Percentiles rank a stretch among this genome's conserved stretches.
Evolutionary conservation across 2,888 invertebrate genomes (phyloP).

Genomic region (Yponomeuta malinellus): DNA sequence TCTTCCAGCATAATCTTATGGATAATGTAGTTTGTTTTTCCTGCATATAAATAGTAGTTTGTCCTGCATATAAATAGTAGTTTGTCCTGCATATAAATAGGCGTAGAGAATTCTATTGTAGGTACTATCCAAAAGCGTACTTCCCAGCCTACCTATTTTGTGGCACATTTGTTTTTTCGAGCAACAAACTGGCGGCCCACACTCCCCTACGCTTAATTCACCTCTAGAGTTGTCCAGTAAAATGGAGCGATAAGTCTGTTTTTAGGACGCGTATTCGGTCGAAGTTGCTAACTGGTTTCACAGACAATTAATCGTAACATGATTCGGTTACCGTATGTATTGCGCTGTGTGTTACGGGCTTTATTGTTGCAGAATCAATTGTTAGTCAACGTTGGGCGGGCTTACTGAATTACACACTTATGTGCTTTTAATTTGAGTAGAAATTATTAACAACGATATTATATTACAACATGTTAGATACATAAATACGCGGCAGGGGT

Average conservation of each 20-base stretch:
- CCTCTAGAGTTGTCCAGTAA: background rate
- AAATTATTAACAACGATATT: too few species aligned
- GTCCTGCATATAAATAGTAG: too few species aligned
- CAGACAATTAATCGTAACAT: constrained; percentile 70
- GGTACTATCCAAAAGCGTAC: background rate
- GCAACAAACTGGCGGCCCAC: background rate
- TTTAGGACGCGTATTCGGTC: constrained; percentile 65
- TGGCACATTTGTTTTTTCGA: background rate
- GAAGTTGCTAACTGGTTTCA: constrained; percentile 58
- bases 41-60: too few species aligned
- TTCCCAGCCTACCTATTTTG: background rate
- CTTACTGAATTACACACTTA: background rate
- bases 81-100: too few species aligned
- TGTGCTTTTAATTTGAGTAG: background rate
- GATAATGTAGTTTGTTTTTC: too few species aligned
- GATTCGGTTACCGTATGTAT: constrained; percentile 54
- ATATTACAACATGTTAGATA: too few species aligned
- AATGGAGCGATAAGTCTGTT: constrained; percentile 31
- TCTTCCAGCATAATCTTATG: too few species aligned
- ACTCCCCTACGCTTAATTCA: background rate
- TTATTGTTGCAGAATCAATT: constrained; percentile 56
- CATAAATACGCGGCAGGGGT: too few species aligned
- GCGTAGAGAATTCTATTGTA: too few species aligned
- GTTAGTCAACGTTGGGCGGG: constrained; percentile 25
- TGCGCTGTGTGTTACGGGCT: constrained; percentile 41